These are phyloP conservation scores for Cataglyphis livida DNA, from an alignment of 2,888 invertebrate species.

Conservation along the genomic window DNA sequence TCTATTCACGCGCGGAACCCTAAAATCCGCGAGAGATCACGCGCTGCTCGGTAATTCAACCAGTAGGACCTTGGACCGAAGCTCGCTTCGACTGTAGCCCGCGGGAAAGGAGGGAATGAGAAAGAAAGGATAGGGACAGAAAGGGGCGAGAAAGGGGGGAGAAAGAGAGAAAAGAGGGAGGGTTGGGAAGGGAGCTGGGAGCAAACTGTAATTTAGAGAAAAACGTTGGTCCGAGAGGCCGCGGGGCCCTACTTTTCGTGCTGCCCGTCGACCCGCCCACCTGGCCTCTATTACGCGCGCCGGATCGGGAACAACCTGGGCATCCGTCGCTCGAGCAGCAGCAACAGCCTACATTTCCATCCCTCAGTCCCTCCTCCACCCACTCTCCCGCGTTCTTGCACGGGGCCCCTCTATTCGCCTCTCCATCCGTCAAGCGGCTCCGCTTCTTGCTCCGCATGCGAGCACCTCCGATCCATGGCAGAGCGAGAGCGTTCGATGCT, in stretches of 20 bases:
- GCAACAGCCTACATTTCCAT: constrained; percentile 36
- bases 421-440: constrained; percentile 15
- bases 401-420: neutral
- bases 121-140: constrained; percentile 64
- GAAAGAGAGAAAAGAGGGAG: constrained; percentile 56
- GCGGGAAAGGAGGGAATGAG: constrained; percentile 63
- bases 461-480: constrained; percentile 14
- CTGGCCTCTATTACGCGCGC: constrained; percentile 74
- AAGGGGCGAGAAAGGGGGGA: constrained; percentile 49
- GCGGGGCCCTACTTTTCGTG: constrained; percentile 75
- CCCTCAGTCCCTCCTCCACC: neutral
- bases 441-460: constrained; percentile 3
- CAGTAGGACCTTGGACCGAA: constrained; percentile 50
- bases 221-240: constrained; percentile 73
- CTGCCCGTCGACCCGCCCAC: constrained; percentile 73
- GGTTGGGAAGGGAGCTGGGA: constrained; percentile 58
- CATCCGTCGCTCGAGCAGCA: constrained; percentile 44
- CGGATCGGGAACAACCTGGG: constrained; percentile 66
- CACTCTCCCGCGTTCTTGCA: constrained; percentile 1
- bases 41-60: constrained; percentile 69
- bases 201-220: constrained; percentile 78
- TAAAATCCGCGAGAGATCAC: constrained; percentile 27
- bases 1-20: constrained; percentile 32
- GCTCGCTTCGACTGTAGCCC: constrained; percentile 38
- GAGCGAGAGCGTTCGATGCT: constrained; percentile 7